phyloP scores from a whole-genome alignment of 2,797 vertebrate genomes.

The Epinephelus awoara region DNA sequence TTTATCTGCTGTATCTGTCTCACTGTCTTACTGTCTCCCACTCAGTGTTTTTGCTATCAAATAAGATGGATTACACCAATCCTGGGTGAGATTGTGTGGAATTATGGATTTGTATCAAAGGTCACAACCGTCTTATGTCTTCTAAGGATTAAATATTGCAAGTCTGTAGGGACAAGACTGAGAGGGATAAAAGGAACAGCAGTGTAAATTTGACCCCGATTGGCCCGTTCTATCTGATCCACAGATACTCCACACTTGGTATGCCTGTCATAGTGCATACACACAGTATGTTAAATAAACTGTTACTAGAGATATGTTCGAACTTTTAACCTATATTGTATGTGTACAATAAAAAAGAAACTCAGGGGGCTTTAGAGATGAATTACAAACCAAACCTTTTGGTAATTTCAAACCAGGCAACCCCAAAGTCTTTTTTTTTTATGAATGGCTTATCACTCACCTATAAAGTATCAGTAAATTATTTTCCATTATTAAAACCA shows the following conservation, averaged over 20 bases:
- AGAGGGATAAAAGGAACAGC: constrained; percentile 47
- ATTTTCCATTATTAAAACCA: background rate
- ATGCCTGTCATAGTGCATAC: background rate
- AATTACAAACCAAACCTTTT: background rate
- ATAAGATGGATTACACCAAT: constrained; percentile 58
- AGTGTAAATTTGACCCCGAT: constrained; percentile 28
- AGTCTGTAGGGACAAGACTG: constrained; percentile 40
- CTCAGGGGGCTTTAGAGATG: background rate
- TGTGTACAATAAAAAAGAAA: background rate
- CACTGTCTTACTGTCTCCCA: constrained; percentile 25
- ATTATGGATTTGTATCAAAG: constrained; percentile 61
- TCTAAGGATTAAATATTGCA: constrained; percentile 62
- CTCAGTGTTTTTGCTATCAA: constrained; percentile 48
- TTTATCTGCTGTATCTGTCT: constrained; percentile 44
- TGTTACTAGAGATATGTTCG: background rate
- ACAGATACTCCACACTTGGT: background rate
- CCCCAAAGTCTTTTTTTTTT: background rate
- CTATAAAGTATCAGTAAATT: background rate
- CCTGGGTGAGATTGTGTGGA: constrained; percentile 47
- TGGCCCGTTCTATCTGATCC: background rate
- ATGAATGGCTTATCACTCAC: background rate
- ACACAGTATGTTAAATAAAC: background rate
- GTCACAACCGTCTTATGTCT: constrained; percentile 53
- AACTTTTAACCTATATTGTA: background rate
- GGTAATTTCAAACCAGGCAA: background rate